Base-by-base conservation (phyloP, 92 coral and sea anemone genomes). In the Heteractis magnifica region DNA sequence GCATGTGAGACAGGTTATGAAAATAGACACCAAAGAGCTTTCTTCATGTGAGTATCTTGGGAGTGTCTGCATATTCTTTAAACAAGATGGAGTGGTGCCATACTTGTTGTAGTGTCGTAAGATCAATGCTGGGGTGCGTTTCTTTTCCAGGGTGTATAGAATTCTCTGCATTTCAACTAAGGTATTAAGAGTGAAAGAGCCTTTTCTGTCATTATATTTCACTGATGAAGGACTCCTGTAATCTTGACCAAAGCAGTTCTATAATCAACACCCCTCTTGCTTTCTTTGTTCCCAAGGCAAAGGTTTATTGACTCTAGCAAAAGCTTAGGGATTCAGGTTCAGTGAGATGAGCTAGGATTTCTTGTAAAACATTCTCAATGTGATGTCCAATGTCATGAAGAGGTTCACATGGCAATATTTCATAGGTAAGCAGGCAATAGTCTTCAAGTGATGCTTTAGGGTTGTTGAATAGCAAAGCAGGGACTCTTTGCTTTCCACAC, bases 311-410 rank as follows among this genome's bases (percentile, higher is more conserved):
- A 79, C 60, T 71, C 79, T 62, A 79, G 56, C 44, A 79, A 21
- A 18, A 79, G 51, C 19, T 85, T 56, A 51, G n/a, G n/a, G 58
- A 44, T 48, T 85, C 84, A 52, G 74, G 51, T 10, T 71, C 65
- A 4, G 78, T 62, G 50, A 90, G 78, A 80, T 90, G 90, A 26
- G 48, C 14, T 13, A 86, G 93, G 56, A 86, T 56, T 77, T 90
- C 88, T 21, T 58, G 51, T 53, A 83, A 65, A 52, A 90, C 73
- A 76, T 90, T 90, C 60, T 84, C 88, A n/a, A 79, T 90, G 82
- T 90, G 89, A 52, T 89, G 77, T 20, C 83, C 89, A 71, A 89
- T 81, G 81, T 86, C 93, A 62, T 87, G 94, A 13, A 83, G 86
- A 9, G 92, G 92, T 79, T 88, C 92, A 56, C 76, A 60, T 1